phyloP scores from a whole-genome alignment of 2,888 invertebrate genomes.

The Alsophila aescularia region DNA sequence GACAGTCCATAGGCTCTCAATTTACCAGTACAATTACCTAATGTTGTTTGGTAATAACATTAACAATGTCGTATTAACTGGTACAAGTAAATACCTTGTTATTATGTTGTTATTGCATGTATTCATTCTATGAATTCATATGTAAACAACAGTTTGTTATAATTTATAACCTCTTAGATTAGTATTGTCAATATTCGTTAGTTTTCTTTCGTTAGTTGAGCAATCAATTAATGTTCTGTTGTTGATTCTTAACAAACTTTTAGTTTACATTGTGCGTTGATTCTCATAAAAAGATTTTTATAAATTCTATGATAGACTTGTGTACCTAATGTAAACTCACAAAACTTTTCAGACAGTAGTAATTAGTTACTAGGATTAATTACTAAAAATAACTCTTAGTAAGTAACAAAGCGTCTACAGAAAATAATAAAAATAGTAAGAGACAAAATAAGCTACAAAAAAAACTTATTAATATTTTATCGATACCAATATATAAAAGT shows the following conservation, averaged over 20 bases:
- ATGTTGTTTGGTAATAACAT: slow-evolving; percentile 21
- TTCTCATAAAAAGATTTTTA: background rate
- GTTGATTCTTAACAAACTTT: slow-evolving; percentile 1
- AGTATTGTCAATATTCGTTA: no score
- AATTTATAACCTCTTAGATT: no score
- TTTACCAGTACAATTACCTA: slow-evolving; percentile 23
- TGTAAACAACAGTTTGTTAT: no score
- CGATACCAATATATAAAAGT: no score
- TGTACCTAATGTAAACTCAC: slow-evolving; percentile 9
- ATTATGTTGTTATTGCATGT: background rate
- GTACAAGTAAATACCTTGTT: background rate
- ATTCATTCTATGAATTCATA: no score
- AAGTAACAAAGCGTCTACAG: no score
- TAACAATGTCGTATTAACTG: background rate
- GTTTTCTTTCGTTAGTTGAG: no score
- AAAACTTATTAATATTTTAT: no score
- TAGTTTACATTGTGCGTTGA: background rate
- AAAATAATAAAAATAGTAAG: no score
- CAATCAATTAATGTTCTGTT: background rate
- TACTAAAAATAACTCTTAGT: no score
- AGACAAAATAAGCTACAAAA: no score
- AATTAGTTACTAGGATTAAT: slow-evolving; percentile 6
- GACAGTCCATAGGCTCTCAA: slow-evolving; percentile 21
- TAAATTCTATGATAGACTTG: slow-evolving; percentile 14
- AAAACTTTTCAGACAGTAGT: slow-evolving; percentile 26